These are phyloP conservation scores for Crax fasciolata DNA, from an alignment of 2,797 vertebrate species.

Conservation along the genomic window DNA sequence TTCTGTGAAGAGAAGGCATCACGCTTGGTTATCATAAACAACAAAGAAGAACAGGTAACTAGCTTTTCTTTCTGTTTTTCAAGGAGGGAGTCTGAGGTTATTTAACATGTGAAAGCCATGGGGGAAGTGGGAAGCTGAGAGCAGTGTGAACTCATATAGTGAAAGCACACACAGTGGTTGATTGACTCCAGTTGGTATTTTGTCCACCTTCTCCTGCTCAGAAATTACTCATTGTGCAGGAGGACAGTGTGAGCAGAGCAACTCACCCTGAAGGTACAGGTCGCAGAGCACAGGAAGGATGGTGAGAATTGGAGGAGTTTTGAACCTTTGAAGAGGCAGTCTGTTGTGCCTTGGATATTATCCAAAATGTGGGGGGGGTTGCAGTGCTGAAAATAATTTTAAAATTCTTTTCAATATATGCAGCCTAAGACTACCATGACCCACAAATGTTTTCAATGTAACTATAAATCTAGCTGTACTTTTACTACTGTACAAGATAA, in stretches of 20 bases:
- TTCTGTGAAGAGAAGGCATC: conserved; percentile 88
- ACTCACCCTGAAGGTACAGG: background rate
- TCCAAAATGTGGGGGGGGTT: background rate
- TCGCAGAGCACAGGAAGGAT: background rate
- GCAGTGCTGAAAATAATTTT: background rate
- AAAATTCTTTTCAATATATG: background rate
- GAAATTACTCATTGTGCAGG: background rate
- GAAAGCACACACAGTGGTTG: background rate
- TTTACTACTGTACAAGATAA: background rate
- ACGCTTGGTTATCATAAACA: conserved; percentile 89
- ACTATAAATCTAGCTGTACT: background rate
- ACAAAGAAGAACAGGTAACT: conserved; percentile 91
- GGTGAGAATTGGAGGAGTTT: background rate
- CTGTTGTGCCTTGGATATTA: background rate
- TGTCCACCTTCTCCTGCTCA: background rate
- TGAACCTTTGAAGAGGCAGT: background rate
- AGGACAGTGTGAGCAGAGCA: background rate
- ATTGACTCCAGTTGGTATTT: background rate
- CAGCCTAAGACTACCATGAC: background rate
- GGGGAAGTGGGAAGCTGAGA: background rate
- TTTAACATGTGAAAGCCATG: conserved; percentile 28
- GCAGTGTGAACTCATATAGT: background rate
- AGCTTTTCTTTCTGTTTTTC: background rate
- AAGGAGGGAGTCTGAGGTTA: conserved; percentile 7
- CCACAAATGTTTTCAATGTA: background rate